These are phyloP conservation scores for Phymatocera aterrima DNA, from an alignment of 2,888 invertebrate species.

Conservation along the genomic window DNA sequence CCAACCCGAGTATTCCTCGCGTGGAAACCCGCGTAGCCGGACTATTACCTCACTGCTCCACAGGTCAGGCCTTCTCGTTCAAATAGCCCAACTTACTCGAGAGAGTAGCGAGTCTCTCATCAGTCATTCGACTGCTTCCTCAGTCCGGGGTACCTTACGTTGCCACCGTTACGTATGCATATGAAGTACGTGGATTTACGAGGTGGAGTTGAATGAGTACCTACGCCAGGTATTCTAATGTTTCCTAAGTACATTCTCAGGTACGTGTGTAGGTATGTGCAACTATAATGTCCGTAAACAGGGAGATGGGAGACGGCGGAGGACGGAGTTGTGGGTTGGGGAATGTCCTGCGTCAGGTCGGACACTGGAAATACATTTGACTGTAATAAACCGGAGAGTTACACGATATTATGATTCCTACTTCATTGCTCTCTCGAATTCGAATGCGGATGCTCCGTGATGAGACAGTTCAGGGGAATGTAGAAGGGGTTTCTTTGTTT, in stretches of 20 bases:
- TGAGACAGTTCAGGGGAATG: neutral
- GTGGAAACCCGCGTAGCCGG: neutral
- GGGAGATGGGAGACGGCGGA: neutral
- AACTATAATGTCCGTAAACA: constrained; percentile 32
- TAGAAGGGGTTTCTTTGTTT: neutral
- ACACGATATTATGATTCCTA: neutral
- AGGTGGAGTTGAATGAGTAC: neutral
- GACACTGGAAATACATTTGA: neutral
- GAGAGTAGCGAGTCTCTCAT: neutral
- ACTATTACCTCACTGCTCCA: neutral
- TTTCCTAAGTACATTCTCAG: constrained; percentile 21
- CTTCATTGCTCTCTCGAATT: neutral
- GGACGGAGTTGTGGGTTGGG: neutral
- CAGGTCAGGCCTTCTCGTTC: neutral
- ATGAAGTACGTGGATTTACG: neutral
- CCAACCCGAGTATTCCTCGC: neutral
- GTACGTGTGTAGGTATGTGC: neutral
- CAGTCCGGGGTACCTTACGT: neutral
- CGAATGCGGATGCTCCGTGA: neutral
- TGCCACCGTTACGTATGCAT: neutral
- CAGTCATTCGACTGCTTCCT: constrained; percentile 8
- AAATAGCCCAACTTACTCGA: neutral
- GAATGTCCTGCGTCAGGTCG: neutral
- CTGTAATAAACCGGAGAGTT: neutral
- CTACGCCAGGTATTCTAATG: constrained; percentile 27